Evolutionary conservation across 2,113 vertebrate species (phyloP), one percentile per base, ranked within the genome.

Genomic region (Oryzias curvinotus): DNA sequence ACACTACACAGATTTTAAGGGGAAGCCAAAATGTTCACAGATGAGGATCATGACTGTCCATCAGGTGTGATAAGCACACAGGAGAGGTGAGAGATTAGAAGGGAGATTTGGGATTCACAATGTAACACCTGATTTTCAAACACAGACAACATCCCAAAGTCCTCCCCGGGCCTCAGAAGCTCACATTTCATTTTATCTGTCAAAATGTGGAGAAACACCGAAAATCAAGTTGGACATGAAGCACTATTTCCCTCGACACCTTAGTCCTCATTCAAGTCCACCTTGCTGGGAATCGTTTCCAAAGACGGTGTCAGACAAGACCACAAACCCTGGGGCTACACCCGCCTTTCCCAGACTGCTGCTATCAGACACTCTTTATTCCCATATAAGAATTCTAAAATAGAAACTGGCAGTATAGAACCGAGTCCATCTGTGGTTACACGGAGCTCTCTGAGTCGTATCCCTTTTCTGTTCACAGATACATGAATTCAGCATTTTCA

Each of bases 311-410:
- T 90, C 88, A 87, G 87, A 90, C 84, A 84, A 85, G 85, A 90
- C 86, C 87, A 81, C 87, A 85, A 85, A 81, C 74, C 84, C 85
- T 49, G 67, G 77, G 82, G 86, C 82, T 83, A 81, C 86, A 80
- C 83, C 79, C 72, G 80, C 83, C 79, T 88, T 89, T 90, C 89
- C 89, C 85, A 85, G 86, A 83, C 86, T 71, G 73, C 88, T 83
- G 88, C 89, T 84, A 91, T 91, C 82, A 90, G 85, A 89, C 88
- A 90, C 86, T 84, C 85, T 77, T 78, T 82, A 89, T 91, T 91
- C 86, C 87, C 77, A 88, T 87, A 89, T 75, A 68, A 82, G 83
- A 60, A 78, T 81, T 87, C 84, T 51, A 85, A 91, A 92, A 90
- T 88, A 90, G 86, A 86, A 83, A 80, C 68, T 43, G 78, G 79